phyloP scores from a whole-genome alignment of 2,113 vertebrate genomes.

The Ondatra zibethicus region DNA sequence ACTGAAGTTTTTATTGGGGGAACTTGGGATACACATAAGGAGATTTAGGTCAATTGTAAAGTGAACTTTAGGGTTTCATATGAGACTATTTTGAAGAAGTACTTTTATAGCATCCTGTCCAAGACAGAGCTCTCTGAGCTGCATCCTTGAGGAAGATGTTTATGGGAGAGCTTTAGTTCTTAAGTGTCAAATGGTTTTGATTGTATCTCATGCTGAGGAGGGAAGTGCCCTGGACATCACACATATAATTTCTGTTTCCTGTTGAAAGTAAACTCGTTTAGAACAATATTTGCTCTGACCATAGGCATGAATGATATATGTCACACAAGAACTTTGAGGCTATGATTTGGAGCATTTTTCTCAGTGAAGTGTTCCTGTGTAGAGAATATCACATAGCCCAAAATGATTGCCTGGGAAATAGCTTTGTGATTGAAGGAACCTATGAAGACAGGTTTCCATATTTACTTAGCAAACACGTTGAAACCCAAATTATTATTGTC shows the following conservation, averaged over 20 bases:
- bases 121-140: not conserved
- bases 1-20: not conserved
- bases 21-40: not conserved
- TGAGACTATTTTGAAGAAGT: not conserved
- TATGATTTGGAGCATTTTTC: not conserved
- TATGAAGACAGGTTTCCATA: not conserved
- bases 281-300: not conserved
- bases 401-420: not conserved
- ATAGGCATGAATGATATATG: not conserved
- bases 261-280: not conserved
- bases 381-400: not conserved
- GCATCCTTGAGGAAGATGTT: not conserved
- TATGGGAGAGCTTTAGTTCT: not conserved
- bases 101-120: not conserved
- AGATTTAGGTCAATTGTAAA: not conserved
- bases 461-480: not conserved
- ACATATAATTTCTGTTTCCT: not conserved
- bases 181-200: not conserved
- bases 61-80: not conserved
- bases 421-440: not conserved
- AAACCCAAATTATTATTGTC: slow-evolving; percentile 1
- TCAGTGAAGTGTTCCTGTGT: fast-evolving
- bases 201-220: not conserved
- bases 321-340: not conserved
- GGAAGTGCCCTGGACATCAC: not conserved